Evolutionary conservation across 2,888 invertebrate genomes (phyloP).

Genomic region (Hirtodrosophila trivittata): DNA sequence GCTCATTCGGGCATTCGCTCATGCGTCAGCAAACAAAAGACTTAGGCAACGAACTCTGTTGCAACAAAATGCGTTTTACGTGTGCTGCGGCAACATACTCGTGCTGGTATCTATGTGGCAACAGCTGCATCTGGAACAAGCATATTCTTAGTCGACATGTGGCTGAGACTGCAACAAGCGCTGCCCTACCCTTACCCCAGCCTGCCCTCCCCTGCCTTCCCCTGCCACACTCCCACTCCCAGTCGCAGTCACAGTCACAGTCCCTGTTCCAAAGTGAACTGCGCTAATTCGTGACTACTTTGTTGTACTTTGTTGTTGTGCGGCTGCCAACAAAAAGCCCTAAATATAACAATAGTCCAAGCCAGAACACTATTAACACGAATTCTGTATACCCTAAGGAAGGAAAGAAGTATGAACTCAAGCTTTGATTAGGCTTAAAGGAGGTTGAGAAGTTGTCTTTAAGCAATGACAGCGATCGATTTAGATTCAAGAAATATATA

Average conservation of each 20-base stretch:
- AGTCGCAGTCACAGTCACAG: constrained; percentile 3
- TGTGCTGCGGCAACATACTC: constrained; percentile 14
- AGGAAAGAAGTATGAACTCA: too few species aligned
- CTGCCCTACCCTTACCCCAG: constrained; percentile 14
- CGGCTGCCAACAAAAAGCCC: constrained; percentile 47
- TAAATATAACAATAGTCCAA: constrained; percentile 42
- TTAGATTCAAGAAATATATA: too few species aligned
- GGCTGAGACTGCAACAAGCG: constrained; percentile 19
- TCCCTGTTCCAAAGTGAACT: constrained; percentile 50
- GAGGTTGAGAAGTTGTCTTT: too few species aligned
- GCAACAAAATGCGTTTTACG: constrained; percentile 69
- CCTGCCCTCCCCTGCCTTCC: constrained; percentile 16
- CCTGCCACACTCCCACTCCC: constrained; percentile 3
- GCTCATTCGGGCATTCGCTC: constrained; percentile 55
- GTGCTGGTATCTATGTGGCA: constrained; percentile 60
- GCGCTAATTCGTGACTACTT: constrained; percentile 77
- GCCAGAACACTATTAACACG: constrained; percentile 4
- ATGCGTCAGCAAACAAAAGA: constrained; percentile 79
- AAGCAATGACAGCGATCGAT: too few species aligned
- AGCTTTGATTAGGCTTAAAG: too few species aligned
- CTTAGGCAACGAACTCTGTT: constrained; percentile 75
- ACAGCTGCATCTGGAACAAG: constrained; percentile 59
- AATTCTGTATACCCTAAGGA: constrained; percentile 32
- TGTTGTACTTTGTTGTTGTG: constrained; percentile 51
- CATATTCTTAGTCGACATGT: constrained; percentile 66